A percentile compares a stretch with the other conserved stretches of the same genome.
Evolutionary conservation across 2,888 invertebrate genomes (phyloP).

Genomic region (Perizoma affinitatum): DNA sequence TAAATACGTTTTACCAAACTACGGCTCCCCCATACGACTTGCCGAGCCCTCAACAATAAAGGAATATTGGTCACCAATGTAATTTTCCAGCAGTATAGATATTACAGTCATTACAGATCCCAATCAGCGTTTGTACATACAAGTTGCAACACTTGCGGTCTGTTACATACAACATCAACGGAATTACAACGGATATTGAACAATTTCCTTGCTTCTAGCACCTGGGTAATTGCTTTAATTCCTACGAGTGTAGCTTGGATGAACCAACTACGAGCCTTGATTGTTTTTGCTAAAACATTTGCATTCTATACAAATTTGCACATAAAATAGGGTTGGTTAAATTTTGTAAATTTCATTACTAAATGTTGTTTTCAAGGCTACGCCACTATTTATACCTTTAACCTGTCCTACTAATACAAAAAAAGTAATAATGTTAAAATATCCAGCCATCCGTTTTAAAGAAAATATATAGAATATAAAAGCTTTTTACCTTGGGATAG

Average conservation of each 20-base stretch:
- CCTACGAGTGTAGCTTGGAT: conserved; percentile 36
- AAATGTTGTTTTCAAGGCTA: no score
- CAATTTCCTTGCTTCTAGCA: conserved; percentile 56
- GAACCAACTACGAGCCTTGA: conserved; percentile 9
- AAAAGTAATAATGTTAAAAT: no score
- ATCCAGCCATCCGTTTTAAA: no score
- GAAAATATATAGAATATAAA: no score
- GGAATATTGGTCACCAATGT: conserved; percentile 1
- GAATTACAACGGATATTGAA: conserved; percentile 59
- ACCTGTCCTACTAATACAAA: no score
- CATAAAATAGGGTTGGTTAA: no score
- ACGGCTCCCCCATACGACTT: no score
- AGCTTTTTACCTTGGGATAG: no score
- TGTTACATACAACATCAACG: conserved; percentile 26
- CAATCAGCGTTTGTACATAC: conserved; percentile 20
- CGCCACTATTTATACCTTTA: no score
- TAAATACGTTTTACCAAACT: no score
- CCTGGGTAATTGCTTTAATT: conserved; percentile 56
- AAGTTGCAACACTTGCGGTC: conserved; percentile 25
- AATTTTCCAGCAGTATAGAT: conserved; percentile 7
- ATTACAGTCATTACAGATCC: conserved; percentile 11
- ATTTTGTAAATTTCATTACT: no score
- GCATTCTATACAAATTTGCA: no score
- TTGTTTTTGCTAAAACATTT: not conserved
- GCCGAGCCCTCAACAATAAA: not conserved